Percentiles rank a stretch among this genome's conserved stretches.
Evolutionary conservation across 2,113 vertebrate genomes (phyloP).

Genomic region (Pyxicephalus adspersus): DNA sequence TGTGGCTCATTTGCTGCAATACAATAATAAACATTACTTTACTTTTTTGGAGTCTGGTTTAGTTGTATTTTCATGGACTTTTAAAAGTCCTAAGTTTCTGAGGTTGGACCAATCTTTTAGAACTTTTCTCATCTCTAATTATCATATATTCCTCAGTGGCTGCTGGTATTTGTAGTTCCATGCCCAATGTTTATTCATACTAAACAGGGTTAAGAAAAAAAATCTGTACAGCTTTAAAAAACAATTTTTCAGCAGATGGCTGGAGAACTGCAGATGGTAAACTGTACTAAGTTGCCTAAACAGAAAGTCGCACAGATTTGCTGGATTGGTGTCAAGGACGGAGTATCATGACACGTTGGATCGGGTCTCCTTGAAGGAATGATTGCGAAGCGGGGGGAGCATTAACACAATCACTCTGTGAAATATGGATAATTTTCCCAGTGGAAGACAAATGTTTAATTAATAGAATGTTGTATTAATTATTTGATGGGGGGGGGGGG

Average conservation of each 20-base stretch:
- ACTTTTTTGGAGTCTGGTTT: too few relatives aligned
- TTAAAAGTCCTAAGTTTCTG: too few relatives aligned
- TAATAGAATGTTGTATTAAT: not conserved
- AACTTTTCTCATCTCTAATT: too few relatives aligned
- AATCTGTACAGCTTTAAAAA: not conserved
- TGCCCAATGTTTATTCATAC: not conserved
- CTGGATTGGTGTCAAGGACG: conserved; percentile 2
- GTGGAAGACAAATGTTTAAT: not conserved
- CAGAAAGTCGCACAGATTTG: conserved; percentile 18
- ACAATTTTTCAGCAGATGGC: conserved; percentile 20
- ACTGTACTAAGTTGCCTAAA: conserved; percentile 15
- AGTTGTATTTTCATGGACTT: too few relatives aligned
- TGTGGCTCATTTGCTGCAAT: too few relatives aligned
- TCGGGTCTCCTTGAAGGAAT: not conserved
- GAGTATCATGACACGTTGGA: not conserved
- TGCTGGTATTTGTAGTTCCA: not conserved
- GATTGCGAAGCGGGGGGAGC: too few relatives aligned
- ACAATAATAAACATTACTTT: too few relatives aligned
- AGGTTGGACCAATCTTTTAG: too few relatives aligned
- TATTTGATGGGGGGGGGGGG: not conserved
- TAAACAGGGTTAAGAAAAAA: not conserved
- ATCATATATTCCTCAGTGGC: too few relatives aligned
- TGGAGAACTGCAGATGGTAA: conserved; percentile 22
- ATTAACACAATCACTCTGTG: not conserved
- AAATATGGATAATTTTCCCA: not conserved